Evolutionary conservation across 2,113 vertebrate genomes (phyloP), one percentile per base, ranked within the genome.

Genomic region (Sarotherodon lohbergeri): DNA sequence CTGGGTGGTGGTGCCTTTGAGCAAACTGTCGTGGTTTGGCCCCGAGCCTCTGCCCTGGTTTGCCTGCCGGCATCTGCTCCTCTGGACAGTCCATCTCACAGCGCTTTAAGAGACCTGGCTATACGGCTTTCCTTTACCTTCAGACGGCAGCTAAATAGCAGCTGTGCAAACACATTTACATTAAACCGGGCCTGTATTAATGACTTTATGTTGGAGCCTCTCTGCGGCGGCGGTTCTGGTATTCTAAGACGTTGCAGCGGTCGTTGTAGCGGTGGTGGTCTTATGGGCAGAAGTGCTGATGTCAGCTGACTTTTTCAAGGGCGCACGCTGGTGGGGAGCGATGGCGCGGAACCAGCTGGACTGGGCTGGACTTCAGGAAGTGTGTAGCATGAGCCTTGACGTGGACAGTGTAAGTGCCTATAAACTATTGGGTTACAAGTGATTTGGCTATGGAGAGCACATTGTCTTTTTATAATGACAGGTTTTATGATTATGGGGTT

Each of bases 1-100:
- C 90, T 96, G 96, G 96, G 96, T 95, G 96, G 96, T 94, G 91
- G 89, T 90, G 92, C 88, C 81, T 91, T 91, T 88, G 94, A 95
- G 93, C 87, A 92, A 90, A 95, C 91, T 95, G 94, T 96, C 89
- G 94, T 96, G 96, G 96, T 96, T 96, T 96, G 96, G 95, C 94
- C 87, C 86, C 10, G 27, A 73, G 90, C 93, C 86, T 57, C 89
- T 56, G 90, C 82, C 89, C 89, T 90, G 86, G 86, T 90, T 90
- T 19, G 81, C 81, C 86, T 80, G 91, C 86, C 82, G 81, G 76
- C 54, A 80, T 82, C 82, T 93, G 93, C 83, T 92, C 89, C 90
- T 93, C 89, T 92, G 94, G 93, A 94, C 93, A 80, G 63, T 94
- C 76, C 52, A 34, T 86, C 89, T 88, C 50, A 7, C 54, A 39